These are phyloP conservation scores for Acanthosoma haemorrhoidale DNA, from an alignment of 2,888 invertebrate genomes.

Conservation along the genomic window DNA sequence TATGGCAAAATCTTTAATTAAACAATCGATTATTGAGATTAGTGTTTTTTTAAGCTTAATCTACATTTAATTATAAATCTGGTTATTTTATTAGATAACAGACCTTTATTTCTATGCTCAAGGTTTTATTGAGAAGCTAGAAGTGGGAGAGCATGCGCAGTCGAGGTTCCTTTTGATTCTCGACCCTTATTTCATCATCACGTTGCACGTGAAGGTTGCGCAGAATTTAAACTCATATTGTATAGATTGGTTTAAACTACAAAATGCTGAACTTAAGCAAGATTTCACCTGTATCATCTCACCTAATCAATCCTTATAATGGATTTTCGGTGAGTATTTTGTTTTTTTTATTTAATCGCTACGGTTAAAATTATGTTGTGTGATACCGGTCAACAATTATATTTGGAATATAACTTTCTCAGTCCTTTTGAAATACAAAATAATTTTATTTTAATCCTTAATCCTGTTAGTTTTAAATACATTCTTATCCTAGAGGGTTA, in stretches of 20 bases:
- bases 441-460: background rate
- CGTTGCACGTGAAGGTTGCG: constrained; percentile 33
- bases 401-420: background rate
- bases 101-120: background rate
- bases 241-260: background rate
- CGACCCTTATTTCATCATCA: constrained; percentile 31
- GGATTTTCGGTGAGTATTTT: constrained; percentile 32
- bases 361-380: no score
- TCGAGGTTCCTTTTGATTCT: constrained; percentile 9
- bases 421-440: background rate
- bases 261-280: constrained; percentile 34
- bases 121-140: background rate
- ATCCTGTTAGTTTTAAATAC: background rate
- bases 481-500: background rate
- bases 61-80: background rate
- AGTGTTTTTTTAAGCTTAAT: background rate
- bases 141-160: constrained; percentile 20
- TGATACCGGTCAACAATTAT: no score
- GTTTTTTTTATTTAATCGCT: background rate
- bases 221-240: background rate
- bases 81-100: background rate
- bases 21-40: background rate
- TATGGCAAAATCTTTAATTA: background rate
- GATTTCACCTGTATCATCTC: constrained; percentile 31
- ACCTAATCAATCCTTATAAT: constrained; percentile 25